A percentile compares a stretch with the other conserved stretches of the same genome.
Conservation (phyloP, 2,797 vertebrate species). For the Eutrigla gurnardus region DNA sequence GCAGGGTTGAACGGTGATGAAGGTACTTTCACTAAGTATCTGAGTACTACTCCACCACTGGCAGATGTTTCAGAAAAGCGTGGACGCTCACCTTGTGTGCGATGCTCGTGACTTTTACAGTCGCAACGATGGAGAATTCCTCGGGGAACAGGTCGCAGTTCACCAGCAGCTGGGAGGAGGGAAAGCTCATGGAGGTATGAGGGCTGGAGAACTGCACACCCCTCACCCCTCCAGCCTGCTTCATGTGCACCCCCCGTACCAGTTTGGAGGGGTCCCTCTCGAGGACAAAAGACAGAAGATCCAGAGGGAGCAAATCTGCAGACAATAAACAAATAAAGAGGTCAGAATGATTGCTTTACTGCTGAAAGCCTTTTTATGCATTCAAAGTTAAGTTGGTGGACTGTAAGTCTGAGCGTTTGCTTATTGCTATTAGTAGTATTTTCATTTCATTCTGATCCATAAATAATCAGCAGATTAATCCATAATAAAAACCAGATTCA, state of each 20-base stretch:
- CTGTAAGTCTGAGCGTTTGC: too few species aligned
- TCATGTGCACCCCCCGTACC: slow-evolving; percentile 76
- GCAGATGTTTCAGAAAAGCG: not conserved
- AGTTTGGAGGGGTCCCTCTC: slow-evolving; percentile 67
- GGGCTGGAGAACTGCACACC: slow-evolving; percentile 85
- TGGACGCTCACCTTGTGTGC: slow-evolving; percentile 84
- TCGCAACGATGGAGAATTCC: slow-evolving; percentile 91
- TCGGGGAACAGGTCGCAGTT: slow-evolving; percentile 89
- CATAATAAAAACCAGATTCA: not conserved
- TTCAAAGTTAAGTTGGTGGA: not conserved
- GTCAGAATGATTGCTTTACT: slow-evolving; percentile 7
- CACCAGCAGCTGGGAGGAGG: slow-evolving; percentile 87
- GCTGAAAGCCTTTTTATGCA: not conserved
- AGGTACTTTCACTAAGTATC: not conserved
- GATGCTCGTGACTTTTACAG: slow-evolving; percentile 79
- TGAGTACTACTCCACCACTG: not conserved
- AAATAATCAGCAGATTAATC: not conserved
- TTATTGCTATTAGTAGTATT: not conserved
- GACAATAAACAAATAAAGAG: slow-evolving; percentile 32
- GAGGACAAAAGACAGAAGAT: slow-evolving; percentile 88
- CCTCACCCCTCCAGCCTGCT: slow-evolving; percentile 79
- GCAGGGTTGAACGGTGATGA: not conserved
- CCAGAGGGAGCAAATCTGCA: slow-evolving; percentile 89
- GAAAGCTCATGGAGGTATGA: slow-evolving; percentile 83
- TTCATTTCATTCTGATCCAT: not conserved